Conservation (phyloP, 2,888 invertebrate species). For the Cosmia pyralina region DNA sequence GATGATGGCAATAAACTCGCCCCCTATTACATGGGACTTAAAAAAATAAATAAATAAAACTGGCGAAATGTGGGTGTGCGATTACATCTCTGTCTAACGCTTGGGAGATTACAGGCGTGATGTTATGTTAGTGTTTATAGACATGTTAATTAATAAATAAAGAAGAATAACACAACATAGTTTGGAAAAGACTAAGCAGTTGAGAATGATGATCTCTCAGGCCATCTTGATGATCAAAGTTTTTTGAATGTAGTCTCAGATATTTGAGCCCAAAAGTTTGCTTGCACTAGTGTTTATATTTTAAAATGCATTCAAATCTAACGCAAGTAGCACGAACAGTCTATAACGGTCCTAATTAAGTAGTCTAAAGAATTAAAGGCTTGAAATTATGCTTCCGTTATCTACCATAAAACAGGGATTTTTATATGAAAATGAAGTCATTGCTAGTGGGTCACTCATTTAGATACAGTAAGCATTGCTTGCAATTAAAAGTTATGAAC, state of each 20-base stretch:
- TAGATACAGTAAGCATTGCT: conserved; percentile 4
- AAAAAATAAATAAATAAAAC: no score
- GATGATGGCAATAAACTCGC: no score
- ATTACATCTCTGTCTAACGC: no score
- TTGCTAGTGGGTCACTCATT: not conserved
- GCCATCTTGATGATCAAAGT: not conserved
- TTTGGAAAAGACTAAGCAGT: not conserved
- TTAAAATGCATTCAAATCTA: conserved; percentile 9
- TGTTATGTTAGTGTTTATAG: no score
- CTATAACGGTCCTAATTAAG: conserved; percentile 26
- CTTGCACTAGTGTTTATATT: not conserved
- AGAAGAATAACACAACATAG: no score
- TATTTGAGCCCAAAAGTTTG: not conserved
- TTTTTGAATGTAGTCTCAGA: not conserved
- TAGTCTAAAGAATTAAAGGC: not conserved
- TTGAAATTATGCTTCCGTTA: conserved; percentile 5
- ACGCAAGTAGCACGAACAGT: not conserved
- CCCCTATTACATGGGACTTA: no score
- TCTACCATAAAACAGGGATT: conserved; percentile 8
- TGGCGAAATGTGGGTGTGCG: no score
- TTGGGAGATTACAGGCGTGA: no score
- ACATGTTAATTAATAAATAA: no score
- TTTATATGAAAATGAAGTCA: conserved; percentile 9
- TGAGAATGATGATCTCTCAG: not conserved
- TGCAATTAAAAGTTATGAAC: conserved; percentile 30